Percentiles rank a stretch among this genome's conserved stretches.
Evolutionary conservation across 2,797 vertebrate species (phyloP).

Genomic region (Syngnathus acus): DNA sequence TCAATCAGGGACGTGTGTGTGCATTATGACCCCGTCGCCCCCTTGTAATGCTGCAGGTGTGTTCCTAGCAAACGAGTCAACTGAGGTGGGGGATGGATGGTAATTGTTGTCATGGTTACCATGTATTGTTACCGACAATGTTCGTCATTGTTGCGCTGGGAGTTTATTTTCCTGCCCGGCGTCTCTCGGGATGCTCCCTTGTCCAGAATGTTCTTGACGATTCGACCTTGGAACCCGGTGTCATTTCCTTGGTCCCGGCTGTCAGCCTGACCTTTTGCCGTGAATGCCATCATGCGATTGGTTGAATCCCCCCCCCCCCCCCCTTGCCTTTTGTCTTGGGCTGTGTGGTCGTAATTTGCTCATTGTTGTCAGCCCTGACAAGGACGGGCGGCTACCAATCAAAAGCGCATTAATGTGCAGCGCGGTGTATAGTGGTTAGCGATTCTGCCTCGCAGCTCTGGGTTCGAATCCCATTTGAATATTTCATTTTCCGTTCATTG

Average conservation of each 20-base stretch:
- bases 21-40: background rate
- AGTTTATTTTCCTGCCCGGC: background rate
- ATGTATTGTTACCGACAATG: background rate
- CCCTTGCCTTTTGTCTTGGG: background rate
- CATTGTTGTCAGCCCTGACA: background rate
- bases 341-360: background rate
- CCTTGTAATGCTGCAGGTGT: background rate
- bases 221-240: background rate
- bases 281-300: background rate
- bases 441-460: background rate
- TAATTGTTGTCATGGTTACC: background rate
- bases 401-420: background rate
- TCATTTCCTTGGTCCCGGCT: background rate
- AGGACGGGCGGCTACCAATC: background rate
- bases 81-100: background rate
- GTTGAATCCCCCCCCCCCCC: background rate
- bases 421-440: background rate
- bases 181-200: background rate
- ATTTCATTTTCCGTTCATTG: background rate
- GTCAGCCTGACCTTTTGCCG: background rate
- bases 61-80: background rate
- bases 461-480: background rate
- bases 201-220: background rate
- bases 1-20: background rate
- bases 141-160: background rate